A percentile compares a stretch with the other conserved stretches of the same genome.
Conservation (phyloP, 2,113 vertebrate genomes). For the Mionectes macconnelli region DNA sequence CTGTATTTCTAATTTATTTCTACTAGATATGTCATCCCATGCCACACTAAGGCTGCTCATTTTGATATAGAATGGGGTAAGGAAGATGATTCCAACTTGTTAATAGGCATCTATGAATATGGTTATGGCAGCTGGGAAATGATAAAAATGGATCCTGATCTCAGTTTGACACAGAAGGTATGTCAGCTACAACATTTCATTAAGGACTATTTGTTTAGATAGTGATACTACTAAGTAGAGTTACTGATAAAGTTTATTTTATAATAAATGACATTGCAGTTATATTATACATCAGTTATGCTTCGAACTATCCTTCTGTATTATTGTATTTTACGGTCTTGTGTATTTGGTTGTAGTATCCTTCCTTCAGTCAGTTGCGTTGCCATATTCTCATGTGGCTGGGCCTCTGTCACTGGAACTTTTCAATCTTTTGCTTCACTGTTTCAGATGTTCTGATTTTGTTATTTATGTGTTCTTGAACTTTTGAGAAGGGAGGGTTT, state of each 20-base stretch:
- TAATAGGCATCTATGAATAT: constrained; percentile 98
- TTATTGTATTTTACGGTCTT: not conserved
- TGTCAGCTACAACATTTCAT: not conserved
- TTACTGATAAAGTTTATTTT: not conserved
- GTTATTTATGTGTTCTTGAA: not conserved
- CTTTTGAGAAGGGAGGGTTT: not conserved
- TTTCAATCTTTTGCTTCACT: not conserved
- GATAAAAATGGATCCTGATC: constrained; percentile 99
- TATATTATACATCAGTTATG: accelerated
- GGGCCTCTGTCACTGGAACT: not conserved
- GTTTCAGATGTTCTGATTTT: not conserved
- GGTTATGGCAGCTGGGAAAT: constrained; percentile 99
- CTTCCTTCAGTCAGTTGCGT: not conserved
- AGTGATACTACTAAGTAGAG: not conserved
- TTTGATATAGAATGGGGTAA: constrained; percentile 98
- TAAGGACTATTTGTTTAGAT: not conserved
- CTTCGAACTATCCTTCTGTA: not conserved
- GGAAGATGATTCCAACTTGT: constrained; percentile 95
- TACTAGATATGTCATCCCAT: constrained; percentile 90
- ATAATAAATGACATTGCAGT: not conserved
- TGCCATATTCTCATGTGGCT: not conserved
- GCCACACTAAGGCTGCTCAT: constrained; percentile 95
- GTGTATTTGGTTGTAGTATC: not conserved
- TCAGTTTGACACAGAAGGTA: constrained; percentile 98
- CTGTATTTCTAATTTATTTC: not conserved